These are phyloP conservation scores for Xiphorhynchus elegans DNA, from an alignment of 2,113 vertebrate species.

Conservation along the genomic window DNA sequence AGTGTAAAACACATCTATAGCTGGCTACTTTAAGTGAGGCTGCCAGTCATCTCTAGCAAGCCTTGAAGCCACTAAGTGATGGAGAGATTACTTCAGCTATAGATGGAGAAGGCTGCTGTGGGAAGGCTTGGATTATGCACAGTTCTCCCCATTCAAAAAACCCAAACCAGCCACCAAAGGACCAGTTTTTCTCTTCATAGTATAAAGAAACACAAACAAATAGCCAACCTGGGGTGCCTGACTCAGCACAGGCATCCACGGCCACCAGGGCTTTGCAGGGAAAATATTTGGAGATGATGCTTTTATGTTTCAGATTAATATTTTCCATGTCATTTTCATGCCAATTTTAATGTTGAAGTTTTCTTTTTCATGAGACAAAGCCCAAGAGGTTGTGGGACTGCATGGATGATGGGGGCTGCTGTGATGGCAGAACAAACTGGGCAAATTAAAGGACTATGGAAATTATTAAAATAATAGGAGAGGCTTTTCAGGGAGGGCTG, in stretches of 20 bases:
- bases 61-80: neutral
- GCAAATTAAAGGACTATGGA: neutral
- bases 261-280: neutral
- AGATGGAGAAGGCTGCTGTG: neutral
- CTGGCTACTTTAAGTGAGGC: conserved; percentile 32
- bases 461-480: conserved; percentile 15
- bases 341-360: neutral
- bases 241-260: neutral
- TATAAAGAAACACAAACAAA: neutral
- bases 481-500: neutral
- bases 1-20: conserved; percentile 7
- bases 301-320: neutral
- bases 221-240: rapidly evolving
- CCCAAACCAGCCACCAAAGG: neutral
- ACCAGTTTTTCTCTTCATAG: neutral
- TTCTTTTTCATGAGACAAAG: neutral
- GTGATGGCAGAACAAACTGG: neutral
- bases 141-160: neutral
- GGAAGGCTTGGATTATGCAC: neutral
- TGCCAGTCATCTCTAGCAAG: conserved; percentile 18
- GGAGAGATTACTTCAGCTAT: neutral
- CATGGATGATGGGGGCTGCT: neutral
- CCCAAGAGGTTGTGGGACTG: neutral
- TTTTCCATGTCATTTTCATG: neutral
- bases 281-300: neutral